phyloP scores from a whole-genome alignment of 2,797 vertebrate genomes.

The Cyprinella venusta region DNA sequence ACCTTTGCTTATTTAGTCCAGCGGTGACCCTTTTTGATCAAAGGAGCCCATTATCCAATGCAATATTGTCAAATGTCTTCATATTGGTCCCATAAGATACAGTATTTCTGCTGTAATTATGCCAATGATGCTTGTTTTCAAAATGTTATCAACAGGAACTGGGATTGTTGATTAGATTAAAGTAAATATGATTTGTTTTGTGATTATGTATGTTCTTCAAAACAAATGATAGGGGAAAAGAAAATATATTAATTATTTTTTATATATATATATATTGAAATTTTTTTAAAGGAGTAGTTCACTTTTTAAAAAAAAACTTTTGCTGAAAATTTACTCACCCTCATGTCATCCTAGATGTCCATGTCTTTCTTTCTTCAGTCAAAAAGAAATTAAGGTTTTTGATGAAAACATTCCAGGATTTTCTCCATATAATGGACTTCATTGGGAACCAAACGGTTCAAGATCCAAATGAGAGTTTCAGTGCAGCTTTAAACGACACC shows the following conservation, averaged over 20 bases:
- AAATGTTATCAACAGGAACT: background rate
- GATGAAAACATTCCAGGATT: no score
- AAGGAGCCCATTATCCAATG: background rate
- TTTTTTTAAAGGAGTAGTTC: no score
- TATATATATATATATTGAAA: no score
- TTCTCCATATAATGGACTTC: no score
- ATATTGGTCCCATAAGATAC: background rate
- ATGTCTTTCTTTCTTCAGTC: no score
- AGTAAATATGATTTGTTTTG: background rate
- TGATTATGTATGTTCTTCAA: background rate
- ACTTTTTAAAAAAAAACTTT: no score
- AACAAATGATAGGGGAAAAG: background rate
- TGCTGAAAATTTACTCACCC: no score
- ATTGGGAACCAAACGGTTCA: no score
- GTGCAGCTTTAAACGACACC: no score
- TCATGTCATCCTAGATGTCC: no score
- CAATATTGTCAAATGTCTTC: background rate
- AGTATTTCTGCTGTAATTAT: background rate
- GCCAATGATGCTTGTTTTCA: background rate
- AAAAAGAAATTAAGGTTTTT: no score
- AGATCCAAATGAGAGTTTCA: no score
- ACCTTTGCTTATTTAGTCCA: background rate
- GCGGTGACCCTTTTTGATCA: background rate
- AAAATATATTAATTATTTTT: background rate
- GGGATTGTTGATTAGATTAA: background rate